phyloP scores from a whole-genome alignment of 1,140 invertebrate species.

The Lanistes nyassanus region DNA sequence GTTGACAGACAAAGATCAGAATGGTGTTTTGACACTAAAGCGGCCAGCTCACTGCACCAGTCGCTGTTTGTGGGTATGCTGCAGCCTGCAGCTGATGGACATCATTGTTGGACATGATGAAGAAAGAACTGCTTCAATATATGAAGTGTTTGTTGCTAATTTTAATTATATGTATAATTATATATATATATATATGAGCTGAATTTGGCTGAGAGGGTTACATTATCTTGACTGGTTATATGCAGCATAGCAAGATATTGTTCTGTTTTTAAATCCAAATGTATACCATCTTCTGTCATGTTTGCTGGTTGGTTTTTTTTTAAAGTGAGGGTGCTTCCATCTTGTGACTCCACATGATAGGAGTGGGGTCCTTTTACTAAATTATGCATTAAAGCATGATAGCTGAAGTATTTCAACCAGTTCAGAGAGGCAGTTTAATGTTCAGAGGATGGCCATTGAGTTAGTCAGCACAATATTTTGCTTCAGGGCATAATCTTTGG shows the following conservation, averaged over 20 bases:
- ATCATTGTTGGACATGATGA: conserved; percentile 2
- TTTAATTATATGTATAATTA: not conserved
- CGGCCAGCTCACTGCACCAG: conserved; percentile 21
- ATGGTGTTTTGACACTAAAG: conserved; percentile 1
- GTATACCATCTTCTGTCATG: no score
- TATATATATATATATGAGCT: not conserved
- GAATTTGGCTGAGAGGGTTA: no score
- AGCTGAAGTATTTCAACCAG: no score
- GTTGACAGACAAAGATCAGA: not conserved
- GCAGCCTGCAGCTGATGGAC: conserved; percentile 25
- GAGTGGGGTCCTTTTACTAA: not conserved
- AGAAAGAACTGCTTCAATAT: not conserved
- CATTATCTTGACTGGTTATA: no score
- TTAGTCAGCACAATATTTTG: no score
- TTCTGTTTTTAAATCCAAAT: not conserved
- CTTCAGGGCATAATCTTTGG: not conserved
- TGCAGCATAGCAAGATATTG: not conserved
- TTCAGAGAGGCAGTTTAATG: no score
- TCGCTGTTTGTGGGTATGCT: conserved; percentile 26
- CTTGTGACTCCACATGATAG: no score
- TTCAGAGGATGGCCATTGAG: no score
- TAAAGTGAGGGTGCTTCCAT: no score
- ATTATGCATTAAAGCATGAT: no score
- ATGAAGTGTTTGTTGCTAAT: conserved; percentile 20
- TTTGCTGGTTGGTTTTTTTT: no score